A percentile compares a stretch with the other conserved stretches of the same genome.
Conservation (phyloP, 2,888 invertebrate genomes). For the Conus canariensis region DNA sequence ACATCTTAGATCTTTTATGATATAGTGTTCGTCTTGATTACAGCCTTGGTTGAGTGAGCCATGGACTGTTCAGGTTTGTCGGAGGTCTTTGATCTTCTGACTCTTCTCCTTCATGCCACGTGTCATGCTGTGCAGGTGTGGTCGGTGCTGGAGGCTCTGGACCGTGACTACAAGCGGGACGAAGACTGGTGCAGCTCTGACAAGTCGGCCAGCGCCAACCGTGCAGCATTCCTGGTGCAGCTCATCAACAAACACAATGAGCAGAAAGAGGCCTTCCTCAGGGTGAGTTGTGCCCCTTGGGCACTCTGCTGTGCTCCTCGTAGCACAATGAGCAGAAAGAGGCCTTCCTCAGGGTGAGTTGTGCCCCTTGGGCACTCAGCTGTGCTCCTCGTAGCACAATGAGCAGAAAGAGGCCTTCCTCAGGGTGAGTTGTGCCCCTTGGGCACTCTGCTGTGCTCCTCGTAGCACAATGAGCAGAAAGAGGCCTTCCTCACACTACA, state of each 20-base stretch:
- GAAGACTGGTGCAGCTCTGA: slow-evolving; percentile 93
- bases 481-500: slow-evolving; percentile 90
- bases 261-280: slow-evolving; percentile 98
- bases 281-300: slow-evolving; percentile 82
- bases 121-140: slow-evolving; percentile 80
- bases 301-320: no score
- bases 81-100: no score
- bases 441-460: no score
- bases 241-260: slow-evolving; percentile 97
- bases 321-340: slow-evolving; percentile 98
- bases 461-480: slow-evolving; percentile 92
- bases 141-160: slow-evolving; percentile 95
- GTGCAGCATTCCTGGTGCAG: slow-evolving; percentile 84
- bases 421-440: no score
- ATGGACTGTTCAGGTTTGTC: no score
- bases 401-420: no score
- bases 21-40: no score
- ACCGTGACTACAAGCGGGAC: slow-evolving; percentile 95
- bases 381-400: no score
- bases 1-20: no score
- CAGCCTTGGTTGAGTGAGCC: no score
- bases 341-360: slow-evolving; percentile 92
- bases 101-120: no score
- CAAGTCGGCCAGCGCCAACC: slow-evolving; percentile 73
- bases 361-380: no score